Evolutionary conservation across 2,797 vertebrate genomes (phyloP).

Genomic region (Melopsittacus undulatus): DNA sequence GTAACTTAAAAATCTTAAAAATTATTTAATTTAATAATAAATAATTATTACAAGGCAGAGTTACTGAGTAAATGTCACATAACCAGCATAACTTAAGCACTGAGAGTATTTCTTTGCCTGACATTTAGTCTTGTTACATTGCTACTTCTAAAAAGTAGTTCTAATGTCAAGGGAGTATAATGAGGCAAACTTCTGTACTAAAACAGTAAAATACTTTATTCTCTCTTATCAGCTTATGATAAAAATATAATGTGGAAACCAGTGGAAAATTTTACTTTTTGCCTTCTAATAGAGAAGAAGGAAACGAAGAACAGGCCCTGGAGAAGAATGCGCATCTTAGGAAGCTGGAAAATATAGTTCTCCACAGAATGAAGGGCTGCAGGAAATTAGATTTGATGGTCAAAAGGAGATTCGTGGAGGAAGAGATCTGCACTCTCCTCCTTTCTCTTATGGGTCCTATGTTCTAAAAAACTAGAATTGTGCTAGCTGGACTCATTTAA

Average conservation of each 20-base stretch:
- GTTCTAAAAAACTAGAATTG: background rate
- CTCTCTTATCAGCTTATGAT: background rate
- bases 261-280: background rate
- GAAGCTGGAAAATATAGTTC: background rate
- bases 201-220: background rate
- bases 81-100: background rate
- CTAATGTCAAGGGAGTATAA: background rate
- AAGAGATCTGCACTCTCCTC: background rate
- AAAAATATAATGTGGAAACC: background rate
- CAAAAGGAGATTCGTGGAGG: background rate
- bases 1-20: background rate
- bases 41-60: background rate
- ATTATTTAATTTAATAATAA: background rate
- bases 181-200: background rate
- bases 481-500: background rate
- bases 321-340: fast-evolving
- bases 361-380: background rate
- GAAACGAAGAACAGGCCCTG: background rate
- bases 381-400: background rate
- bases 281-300: background rate
- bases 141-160: background rate
- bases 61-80: background rate
- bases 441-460: background rate
- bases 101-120: background rate
- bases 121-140: background rate